Evolutionary conservation across 1,140 invertebrate genomes (phyloP), one percentile per base, ranked within the genome.

Genomic region (Hylaeus volcanicus): DNA sequence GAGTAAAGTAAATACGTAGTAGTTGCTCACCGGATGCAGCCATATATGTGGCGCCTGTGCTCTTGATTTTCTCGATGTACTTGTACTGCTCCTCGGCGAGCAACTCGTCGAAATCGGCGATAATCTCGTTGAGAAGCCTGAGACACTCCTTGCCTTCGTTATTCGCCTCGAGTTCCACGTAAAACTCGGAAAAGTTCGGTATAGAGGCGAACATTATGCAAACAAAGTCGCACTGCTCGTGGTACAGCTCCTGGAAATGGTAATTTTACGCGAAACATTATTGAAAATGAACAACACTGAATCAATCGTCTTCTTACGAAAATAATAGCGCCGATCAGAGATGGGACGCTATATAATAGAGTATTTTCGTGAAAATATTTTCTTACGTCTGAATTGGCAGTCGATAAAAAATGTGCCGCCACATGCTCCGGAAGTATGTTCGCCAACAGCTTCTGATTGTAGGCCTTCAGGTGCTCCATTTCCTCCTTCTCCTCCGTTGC

Each of bases 41-140:
- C 98, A 99, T 99, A 89, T 99, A 99, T 0, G 98, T 99, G 14
- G 97, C 96, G 9, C 98, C 98, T 0, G 98, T 99, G 78, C 98
- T 98, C 92, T 99, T 99, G 88, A 99, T 99, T 93, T 99, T 99
- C 93, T 99, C 98, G 85, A 99, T 98, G 93, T 96, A 98, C 85
- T 95, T 96, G 93, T 98, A 99, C 83, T 95, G 95, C 11, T 97
- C 96, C 90, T 98, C 97, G 5, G 96, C 96, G 0, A 98, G 94
- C 69, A 98, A 93, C 92, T 98, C 97, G 92, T 99, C 98, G 91
- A 99, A 99, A 93, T 99, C 98, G 1, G 98, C 98, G 73, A 99
- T 98, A 88, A 99, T 99, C 94, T 99, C 98, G 93, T 99, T 99
- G 3, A 99, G 95, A 0, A 99, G 95, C 63, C 98, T 94, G 45